phyloP scores from a whole-genome alignment of 2,888 invertebrate species.

The Cistogaster globosa region DNA sequence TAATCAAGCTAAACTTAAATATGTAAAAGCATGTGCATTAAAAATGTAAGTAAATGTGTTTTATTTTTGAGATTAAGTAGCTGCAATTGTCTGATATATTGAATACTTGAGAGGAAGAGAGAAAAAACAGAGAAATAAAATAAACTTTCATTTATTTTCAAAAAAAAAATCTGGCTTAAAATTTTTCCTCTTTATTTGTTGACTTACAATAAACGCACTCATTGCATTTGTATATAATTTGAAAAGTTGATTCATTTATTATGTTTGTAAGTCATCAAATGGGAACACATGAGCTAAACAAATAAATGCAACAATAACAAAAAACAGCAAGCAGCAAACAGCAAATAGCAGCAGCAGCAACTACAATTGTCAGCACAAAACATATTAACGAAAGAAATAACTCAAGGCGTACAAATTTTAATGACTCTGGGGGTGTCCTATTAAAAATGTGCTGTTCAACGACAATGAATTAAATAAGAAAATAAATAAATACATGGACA shows the following conservation, averaged over 20 bases:
- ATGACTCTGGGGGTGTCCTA: slow-evolving; percentile 64
- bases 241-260: slow-evolving; percentile 14
- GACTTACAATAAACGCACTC: slow-evolving; percentile 22
- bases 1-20: not conserved
- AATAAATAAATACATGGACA: slow-evolving; percentile 11
- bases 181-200: slow-evolving; percentile 43
- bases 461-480: slow-evolving; percentile 26
- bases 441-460: slow-evolving; percentile 61
- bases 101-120: not conserved
- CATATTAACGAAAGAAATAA: slow-evolving; percentile 17
- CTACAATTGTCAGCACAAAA: not conserved
- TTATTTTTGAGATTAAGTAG: no score
- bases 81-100: no score
- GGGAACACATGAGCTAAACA: slow-evolving; percentile 34
- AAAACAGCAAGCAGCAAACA: not conserved
- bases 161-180: slow-evolving; percentile 50
- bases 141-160: slow-evolving; percentile 44
- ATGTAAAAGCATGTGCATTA: not conserved
- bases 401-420: slow-evolving; percentile 49
- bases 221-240: not conserved
- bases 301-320: slow-evolving; percentile 12
- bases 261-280: slow-evolving; percentile 36
- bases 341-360: not conserved
- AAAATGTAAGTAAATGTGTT: not conserved
- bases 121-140: not conserved